Evolutionary conservation across 2,797 vertebrate species (phyloP), one percentile per base, ranked within the genome.

Genomic region (Dendrocincla fuliginosa): DNA sequence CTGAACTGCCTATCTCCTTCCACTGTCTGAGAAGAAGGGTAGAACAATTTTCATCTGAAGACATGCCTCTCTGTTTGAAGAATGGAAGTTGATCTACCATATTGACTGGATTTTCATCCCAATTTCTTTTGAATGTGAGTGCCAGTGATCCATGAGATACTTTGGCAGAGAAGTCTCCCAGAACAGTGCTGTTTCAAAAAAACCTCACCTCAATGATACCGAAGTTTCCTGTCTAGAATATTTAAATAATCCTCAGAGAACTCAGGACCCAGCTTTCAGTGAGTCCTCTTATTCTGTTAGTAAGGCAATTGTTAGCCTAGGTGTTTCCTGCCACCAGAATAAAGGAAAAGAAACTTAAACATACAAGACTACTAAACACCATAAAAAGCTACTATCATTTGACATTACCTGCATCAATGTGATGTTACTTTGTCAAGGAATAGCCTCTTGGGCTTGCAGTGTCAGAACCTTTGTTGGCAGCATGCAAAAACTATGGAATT

Each of bases 161-260:
- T 79, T 61, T 44, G 56, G n/a, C 60, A 91, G 1, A 63, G 52
- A 27, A 52, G 30, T 8, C 49, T 78, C 52, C 53, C 53, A 65
- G 53, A 92, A 42, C 2, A 83, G 33, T 25, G 32, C 6, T 80
- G 8, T 49, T 90, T 70, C 9, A 49, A 50, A 84, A 87, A 55
- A 32, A 32, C 0, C 9, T 4, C 7, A 42, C 11, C 49, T 79
- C 4, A 5, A 25, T 74, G 94, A 84, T 25, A 16, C 3, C 77
- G 33, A 93, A 49, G 20, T 74, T 89, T 91, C 55, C 47, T 87
- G 60, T 55, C 14, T 55, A 67, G 53, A 85, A 63, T 63, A 80
- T 70, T 30, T 80, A 28, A 80, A 78, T 32, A 53, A 89, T 67
- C 33, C 78, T 69, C 39, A 78, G 60, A 63, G 11, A 47, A 10